Conservation (phyloP, 2,797 vertebrate genomes). For the Melanogrammus aeglefinus region DNA sequence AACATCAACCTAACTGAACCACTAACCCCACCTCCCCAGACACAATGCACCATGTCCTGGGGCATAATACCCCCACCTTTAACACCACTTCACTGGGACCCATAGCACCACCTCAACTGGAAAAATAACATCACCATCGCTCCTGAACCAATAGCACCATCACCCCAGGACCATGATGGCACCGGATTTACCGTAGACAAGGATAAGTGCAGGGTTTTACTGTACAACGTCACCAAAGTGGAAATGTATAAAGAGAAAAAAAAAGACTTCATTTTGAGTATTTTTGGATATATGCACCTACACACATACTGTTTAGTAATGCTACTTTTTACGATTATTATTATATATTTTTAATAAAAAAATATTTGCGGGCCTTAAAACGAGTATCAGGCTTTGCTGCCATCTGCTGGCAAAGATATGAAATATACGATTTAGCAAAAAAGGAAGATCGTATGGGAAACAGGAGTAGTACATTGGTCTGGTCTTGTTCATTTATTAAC, state of each 20-base stretch:
- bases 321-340: neutral
- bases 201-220: neutral
- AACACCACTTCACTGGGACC: neutral
- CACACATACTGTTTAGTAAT: neutral
- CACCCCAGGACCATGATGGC: neutral
- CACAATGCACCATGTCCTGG: too few relatives aligned
- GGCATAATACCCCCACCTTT: constrained; percentile 37
- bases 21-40: constrained; percentile 6
- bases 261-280: neutral
- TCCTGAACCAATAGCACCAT: neutral
- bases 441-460: neutral
- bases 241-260: neutral
- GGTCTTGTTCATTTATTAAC: constrained; percentile 1
- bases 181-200: neutral
- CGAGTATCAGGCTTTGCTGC: neutral
- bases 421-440: neutral
- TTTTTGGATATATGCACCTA: neutral
- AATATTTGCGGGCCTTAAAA: neutral
- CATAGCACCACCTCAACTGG: too few relatives aligned
- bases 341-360: too few relatives aligned
- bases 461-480: neutral
- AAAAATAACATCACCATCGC: neutral
- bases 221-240: neutral
- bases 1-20: constrained; percentile 40
- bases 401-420: neutral